These are phyloP conservation scores for Montifringilla adamsi DNA, from an alignment of 2,113 vertebrate species.

Conservation along the genomic window DNA sequence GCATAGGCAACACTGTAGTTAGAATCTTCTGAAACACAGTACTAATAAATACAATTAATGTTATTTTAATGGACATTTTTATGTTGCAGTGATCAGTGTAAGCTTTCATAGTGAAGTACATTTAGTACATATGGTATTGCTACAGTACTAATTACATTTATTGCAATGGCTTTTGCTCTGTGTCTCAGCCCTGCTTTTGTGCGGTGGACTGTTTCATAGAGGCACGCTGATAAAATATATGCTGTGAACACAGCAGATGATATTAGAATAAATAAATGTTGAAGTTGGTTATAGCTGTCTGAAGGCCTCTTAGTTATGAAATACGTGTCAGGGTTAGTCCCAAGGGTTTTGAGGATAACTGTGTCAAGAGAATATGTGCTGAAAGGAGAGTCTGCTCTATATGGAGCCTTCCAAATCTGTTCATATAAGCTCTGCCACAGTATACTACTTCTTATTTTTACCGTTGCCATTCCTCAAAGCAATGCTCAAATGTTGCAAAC, in stretches of 20 bases:
- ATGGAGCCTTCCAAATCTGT: not conserved
- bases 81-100: slow-evolving; percentile 48
- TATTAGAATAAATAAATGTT: slow-evolving; percentile 54
- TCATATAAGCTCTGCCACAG: not conserved
- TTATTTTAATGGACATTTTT: slow-evolving; percentile 63
- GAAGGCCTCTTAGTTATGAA: slow-evolving; percentile 57
- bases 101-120: slow-evolving; percentile 43
- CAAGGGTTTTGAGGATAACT: slow-evolving; percentile 30
- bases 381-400: not conserved
- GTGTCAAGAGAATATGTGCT: not conserved
- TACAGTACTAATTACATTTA: slow-evolving; percentile 44
- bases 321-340: not conserved
- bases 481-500: not conserved
- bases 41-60: slow-evolving; percentile 60
- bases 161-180: slow-evolving; percentile 13
- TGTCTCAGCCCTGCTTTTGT: slow-evolving; percentile 30
- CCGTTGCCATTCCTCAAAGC: not conserved
- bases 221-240: not conserved
- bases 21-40: slow-evolving; percentile 40
- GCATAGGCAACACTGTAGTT: slow-evolving; percentile 18
- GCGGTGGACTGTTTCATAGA: not conserved
- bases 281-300: slow-evolving; percentile 54
- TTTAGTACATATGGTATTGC: slow-evolving; percentile 2
- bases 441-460: not conserved
- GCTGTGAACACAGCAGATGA: not conserved